Base-by-base conservation (phyloP, 2,797 vertebrate species). In the Macropodus opercularis region DNA sequence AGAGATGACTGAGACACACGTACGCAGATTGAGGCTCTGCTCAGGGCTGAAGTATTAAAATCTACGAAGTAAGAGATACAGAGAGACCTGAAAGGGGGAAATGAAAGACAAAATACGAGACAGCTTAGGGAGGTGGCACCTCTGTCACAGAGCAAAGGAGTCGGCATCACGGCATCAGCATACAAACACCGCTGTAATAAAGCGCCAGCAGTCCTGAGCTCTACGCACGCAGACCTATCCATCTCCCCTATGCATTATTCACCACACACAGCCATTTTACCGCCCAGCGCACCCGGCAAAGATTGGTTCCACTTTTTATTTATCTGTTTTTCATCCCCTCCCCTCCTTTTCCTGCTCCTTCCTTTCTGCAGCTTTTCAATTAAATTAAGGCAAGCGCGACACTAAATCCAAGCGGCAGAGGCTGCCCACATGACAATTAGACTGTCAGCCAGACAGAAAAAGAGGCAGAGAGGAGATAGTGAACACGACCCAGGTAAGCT, bases 261-360 rank as follows among this genome's bases (percentile, higher is more conserved):
- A 91, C 84, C 48, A 38, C 72, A 49, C 85, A 83, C 81, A 75
- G 79, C 81, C 86, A 84, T 90, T 91, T 90, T 85, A 89, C 85
- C 81, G 73, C 87, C 79, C 81, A 57, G 77, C 80, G 72, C 74
- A 86, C 66, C 83, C 84, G 46, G 75, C 89, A 87, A 79, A 90
- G 88, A 90, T 91, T 91, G 88, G 86, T 91, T 91, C 88, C 87
- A 85, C 87, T 89, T 89, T 89, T 90, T 90, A 89, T 91, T 91
- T 89, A 90, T 90, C 87, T 87, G 87, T 91, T 89, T 87, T 88
- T 89, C 80, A 86, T 85, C 85, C 87, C 75, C 79, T 79, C 75
- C n/a, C 79, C 84, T 80, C 64, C 75, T 26, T 72, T 64, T 65
- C 79, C 73, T 76, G 76, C 77, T 75, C 82, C 82, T 82, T 79